Conservation (phyloP, 2,888 invertebrate species). For the Troides aeacus region DNA sequence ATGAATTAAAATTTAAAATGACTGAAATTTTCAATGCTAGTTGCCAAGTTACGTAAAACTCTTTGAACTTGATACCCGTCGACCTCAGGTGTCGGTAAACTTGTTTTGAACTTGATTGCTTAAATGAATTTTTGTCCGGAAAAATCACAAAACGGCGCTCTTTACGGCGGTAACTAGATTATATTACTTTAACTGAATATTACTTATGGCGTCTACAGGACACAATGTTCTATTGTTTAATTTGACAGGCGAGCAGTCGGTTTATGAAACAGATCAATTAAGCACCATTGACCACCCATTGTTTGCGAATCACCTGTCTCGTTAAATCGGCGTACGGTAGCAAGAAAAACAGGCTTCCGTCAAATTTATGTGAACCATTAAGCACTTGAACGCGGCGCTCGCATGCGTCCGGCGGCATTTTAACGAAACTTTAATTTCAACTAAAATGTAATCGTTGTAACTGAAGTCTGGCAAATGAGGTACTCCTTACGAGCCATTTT, state of each 20-base stretch:
- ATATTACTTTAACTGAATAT: background rate
- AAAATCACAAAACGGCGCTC: background rate
- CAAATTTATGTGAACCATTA: conserved; percentile 68
- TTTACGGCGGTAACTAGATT: background rate
- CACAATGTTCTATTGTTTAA: conserved; percentile 21
- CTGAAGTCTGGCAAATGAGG: conserved; percentile 49
- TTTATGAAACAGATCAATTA: conserved; percentile 59
- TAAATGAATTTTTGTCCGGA: background rate
- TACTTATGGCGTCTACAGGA: conserved; percentile 1
- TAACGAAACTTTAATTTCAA: conserved; percentile 68
- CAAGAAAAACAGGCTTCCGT: conserved; percentile 52
- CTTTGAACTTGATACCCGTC: conserved; percentile 24
- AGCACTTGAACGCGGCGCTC: conserved; percentile 48
- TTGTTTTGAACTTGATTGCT: conserved; percentile 4
- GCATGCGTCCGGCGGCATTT: conserved; percentile 55
- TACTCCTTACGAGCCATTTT: conserved; percentile 46
- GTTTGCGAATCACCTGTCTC: conserved; percentile 66
- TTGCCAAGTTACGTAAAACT: conserved; percentile 7
- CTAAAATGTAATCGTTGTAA: conserved; percentile 54
- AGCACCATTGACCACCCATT: conserved; percentile 58
- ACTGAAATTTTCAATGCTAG: conserved; percentile 20
- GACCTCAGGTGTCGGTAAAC: conserved; percentile 19
- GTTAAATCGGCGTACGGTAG: conserved; percentile 51
- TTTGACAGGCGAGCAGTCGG: conserved; percentile 25
- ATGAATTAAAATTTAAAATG: conserved; percentile 12